These are phyloP conservation scores for Peromyscus californicus DNA, from an alignment of 2,113 vertebrate genomes.

Conservation along the genomic window DNA sequence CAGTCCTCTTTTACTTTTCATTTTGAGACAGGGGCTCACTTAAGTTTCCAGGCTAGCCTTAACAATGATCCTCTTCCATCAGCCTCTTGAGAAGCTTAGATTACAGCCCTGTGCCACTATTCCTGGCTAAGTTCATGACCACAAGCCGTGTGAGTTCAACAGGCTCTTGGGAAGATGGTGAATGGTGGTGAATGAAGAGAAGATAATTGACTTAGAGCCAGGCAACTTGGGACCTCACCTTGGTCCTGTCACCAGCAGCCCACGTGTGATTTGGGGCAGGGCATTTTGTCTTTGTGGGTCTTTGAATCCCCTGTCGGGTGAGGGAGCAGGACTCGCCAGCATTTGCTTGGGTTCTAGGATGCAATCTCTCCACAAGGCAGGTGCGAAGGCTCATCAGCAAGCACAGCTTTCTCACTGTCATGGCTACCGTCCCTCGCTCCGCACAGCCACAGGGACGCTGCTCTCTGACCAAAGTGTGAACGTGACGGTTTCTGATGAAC, in stretches of 20 bases:
- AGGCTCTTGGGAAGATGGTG: not conserved
- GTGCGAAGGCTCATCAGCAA: not conserved
- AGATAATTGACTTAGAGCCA: conserved; percentile 27
- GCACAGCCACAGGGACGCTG: not conserved
- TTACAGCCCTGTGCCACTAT: not conserved
- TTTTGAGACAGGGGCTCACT: not conserved
- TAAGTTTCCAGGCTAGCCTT: not conserved
- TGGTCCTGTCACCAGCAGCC: not conserved
- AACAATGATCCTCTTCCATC: not conserved
- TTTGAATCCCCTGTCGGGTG: not conserved
- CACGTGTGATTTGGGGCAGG: not conserved
- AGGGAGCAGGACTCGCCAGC: not conserved
- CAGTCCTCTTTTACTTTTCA: not conserved
- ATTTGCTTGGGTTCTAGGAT: not conserved
- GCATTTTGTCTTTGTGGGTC: not conserved
- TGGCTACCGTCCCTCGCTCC: not conserved
- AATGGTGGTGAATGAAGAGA: not conserved
- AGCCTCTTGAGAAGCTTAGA: not conserved
- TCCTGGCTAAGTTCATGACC: not conserved
- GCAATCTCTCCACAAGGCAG: not conserved
- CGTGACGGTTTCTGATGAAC: conserved; percentile 40
- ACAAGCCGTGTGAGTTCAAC: not conserved
- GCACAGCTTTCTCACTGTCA: not conserved
- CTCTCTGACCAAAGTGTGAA: conserved; percentile 21
- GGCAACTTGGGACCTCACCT: not conserved